These are phyloP conservation scores for Melanocharis versteri DNA, from an alignment of 2,113 vertebrate species.

Conservation along the genomic window DNA sequence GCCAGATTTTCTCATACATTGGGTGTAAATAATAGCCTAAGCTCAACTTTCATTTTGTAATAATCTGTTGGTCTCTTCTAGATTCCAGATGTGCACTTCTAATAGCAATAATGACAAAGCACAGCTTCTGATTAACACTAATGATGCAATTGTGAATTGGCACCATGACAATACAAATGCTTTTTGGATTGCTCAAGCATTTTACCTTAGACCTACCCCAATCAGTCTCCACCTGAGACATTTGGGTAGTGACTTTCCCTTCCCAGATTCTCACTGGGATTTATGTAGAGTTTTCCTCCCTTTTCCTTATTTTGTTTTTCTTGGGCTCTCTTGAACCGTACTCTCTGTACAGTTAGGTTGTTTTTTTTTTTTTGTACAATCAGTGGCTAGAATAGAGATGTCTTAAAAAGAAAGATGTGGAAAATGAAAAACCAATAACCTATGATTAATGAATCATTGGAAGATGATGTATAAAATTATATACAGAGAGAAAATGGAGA, in stretches of 20 bases:
- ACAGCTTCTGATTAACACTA: neutral
- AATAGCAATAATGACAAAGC: neutral
- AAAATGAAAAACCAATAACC: neutral
- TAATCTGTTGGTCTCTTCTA: neutral
- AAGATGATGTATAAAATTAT: neutral
- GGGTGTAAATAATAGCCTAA: neutral
- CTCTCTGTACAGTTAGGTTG: neutral
- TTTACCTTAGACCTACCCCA: neutral
- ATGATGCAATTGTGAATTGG: neutral
- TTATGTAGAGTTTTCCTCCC: fast-evolving
- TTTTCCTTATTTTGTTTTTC: neutral
- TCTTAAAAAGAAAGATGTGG: neutral
- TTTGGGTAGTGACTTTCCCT: neutral
- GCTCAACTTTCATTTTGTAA: neutral
- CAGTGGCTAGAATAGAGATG: neutral
- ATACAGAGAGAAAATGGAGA: neutral
- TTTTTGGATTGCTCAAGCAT: neutral
- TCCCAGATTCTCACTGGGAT: neutral
- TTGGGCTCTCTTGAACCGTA: neutral
- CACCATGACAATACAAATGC: neutral
- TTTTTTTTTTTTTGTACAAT: neutral
- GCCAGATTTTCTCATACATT: neutral
- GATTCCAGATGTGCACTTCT: neutral
- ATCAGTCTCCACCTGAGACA: neutral
- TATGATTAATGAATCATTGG: neutral